Conservation (phyloP, 2,888 invertebrate genomes). For the Euproctis similis region DNA sequence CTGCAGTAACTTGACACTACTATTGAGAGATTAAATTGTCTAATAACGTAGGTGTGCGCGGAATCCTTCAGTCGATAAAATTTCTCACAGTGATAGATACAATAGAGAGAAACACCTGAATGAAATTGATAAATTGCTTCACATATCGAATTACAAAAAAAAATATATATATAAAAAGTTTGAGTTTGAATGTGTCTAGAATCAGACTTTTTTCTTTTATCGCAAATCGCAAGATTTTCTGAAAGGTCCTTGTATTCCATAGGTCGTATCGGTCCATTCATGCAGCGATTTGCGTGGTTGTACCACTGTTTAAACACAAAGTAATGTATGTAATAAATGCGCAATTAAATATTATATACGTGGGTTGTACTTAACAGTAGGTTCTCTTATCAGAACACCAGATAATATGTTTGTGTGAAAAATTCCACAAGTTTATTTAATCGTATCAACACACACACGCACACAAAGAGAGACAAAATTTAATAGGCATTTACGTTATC, state of each 20-base stretch:
- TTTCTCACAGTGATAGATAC: constrained; percentile 36
- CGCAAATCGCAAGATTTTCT: too few species aligned
- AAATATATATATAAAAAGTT: too few species aligned
- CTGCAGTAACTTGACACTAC: constrained; percentile 58
- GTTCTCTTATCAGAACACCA: constrained; percentile 24
- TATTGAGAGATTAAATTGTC: constrained; percentile 33
- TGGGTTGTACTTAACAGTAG: constrained; percentile 4
- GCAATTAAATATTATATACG: background rate
- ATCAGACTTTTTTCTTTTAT: too few species aligned
- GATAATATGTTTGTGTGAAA: constrained; percentile 19
- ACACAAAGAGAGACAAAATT: too few species aligned
- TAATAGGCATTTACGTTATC: constrained; percentile 24
- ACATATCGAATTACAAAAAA: constrained; percentile 37
- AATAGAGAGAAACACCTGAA: constrained; percentile 34
- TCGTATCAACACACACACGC: constrained; percentile 16
- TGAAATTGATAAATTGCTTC: constrained; percentile 21
- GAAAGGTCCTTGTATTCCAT: too few species aligned
- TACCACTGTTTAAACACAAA: constrained; percentile 2
- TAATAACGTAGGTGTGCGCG: constrained; percentile 23
- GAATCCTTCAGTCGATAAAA: constrained; percentile 37
- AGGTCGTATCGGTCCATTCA: too few species aligned
- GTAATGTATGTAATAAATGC: background rate
- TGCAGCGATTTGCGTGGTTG: too few species aligned
- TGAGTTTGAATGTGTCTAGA: too few species aligned
- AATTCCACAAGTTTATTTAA: constrained; percentile 28